Evolutionary conservation across 2,113 vertebrate species (phyloP), one percentile per base, ranked within the genome.

Genomic region (Chionis minor): DNA sequence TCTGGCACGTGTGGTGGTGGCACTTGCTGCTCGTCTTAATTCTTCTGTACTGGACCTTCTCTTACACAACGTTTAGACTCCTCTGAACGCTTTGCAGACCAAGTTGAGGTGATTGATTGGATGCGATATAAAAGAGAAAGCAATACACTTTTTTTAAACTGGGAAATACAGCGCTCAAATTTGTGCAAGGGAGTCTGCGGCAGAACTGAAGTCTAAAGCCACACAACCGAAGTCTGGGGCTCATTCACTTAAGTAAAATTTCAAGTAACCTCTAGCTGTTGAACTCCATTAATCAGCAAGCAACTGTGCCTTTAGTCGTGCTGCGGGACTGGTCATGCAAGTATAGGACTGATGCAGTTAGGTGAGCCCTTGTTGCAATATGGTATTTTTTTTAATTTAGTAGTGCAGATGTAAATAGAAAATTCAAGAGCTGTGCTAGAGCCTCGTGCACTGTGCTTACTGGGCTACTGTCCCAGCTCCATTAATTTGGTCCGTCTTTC

Each of bases 1-100:
- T 80, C 13, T 17, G 28, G 69, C 6, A 1, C 3, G 1, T 18
- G 47, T 16, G 33, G 5, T 0, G 2, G 40, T 21, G 51, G 44
- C 2, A 4, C 9, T 8, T 44, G 72, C 65, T 61, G 74, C 30
- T 56, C 6, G 61, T 69, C 38, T 59, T 58, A 47, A 54, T 74
- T 59, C 18, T 42, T 59, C 16, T 4, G 5, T 47, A 59, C 51
- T 2, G 14, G 35, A 33, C 23, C 33, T 63, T 61, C 9, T 32
- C 49, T 70, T 81, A 40, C 30, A 12, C 38, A 74, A 15, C 2
- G 0, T 33, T 62, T 21, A 58, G 62, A 10, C 14, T 30, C 21
- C 52, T 49, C 32, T 55, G 45, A 77, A 38, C 6, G 1, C 44
- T 56, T 56, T 16, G 12, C 45, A 72, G 40, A 27, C 35, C 2